Percentiles rank a stretch among this genome's conserved stretches.
Evolutionary conservation across 92 coral and sea anemone species (phyloP).

Genomic region (Zoanthus sansibaricus): DNA sequence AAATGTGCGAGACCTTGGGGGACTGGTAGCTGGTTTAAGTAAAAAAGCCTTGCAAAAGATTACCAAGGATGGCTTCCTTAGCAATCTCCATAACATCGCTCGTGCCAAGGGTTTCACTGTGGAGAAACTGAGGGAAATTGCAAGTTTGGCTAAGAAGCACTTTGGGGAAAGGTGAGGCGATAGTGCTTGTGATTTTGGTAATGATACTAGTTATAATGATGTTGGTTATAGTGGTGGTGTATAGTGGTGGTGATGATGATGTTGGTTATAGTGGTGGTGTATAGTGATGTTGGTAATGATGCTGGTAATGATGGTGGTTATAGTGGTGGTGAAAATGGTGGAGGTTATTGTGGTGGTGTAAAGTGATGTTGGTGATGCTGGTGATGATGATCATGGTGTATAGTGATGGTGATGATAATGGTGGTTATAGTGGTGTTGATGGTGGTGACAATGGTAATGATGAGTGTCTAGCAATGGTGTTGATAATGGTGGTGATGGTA

Average conservation of each 20-base stretch:
- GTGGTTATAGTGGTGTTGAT: neutral
- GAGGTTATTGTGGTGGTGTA: neutral
- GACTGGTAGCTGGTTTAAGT: slow-evolving; percentile 87
- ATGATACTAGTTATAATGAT: too few species aligned
- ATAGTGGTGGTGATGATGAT: neutral
- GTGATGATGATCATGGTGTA: neutral
- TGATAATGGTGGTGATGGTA: neutral
- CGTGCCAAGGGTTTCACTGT: slow-evolving; percentile 81
- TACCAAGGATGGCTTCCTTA: slow-evolving; percentile 85
- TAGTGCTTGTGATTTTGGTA: neutral
- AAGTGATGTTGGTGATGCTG: neutral
- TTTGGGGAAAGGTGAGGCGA: slow-evolving; percentile 72
- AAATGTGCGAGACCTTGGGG: slow-evolving; percentile 89
- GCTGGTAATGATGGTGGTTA: neutral
- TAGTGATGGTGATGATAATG: neutral
- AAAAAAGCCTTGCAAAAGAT: slow-evolving; percentile 76
- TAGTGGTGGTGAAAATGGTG: neutral
- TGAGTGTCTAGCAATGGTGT: neutral
- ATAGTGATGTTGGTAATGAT: neutral
- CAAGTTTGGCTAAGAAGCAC: slow-evolving; percentile 88
- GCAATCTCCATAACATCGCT: slow-evolving; percentile 84
- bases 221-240: neutral
- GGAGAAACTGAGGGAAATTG: slow-evolving; percentile 80
- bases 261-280: neutral
- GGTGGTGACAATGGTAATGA: neutral